Evolutionary conservation across 2,888 invertebrate species (phyloP), one percentile per base, ranked within the genome.

Genomic region (Mesodorylaimus sp.): DNA sequence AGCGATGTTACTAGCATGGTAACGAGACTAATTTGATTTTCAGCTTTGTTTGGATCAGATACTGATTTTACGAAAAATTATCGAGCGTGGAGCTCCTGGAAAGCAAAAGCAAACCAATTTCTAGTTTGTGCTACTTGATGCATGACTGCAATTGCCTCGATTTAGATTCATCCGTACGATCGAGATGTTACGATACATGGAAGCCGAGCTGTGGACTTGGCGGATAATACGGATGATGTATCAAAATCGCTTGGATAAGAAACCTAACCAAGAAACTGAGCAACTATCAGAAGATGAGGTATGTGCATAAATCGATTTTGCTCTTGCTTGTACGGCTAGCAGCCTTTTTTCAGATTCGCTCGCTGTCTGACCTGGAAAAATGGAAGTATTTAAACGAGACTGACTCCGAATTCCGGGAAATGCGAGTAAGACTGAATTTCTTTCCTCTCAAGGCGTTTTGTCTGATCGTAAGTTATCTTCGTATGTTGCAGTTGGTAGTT

Each of bases 161-260:
- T 10, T 32, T 32, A 32, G 32, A 32, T 32, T 32, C 32, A 32
- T 16, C 16, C 32, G 32, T 10, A 32, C 32, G 7, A 32, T 32
- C 16, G 32, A 32, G 16, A 32, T 32, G 32, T 32, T 32, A 32
- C 32, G 32, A 32, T 32, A 10, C 10, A 32, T 32, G 32, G 10
- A 32, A 32, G 16, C 16, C 32, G 68, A 67, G 55, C 56, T 58
- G 39, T 55, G 59, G 28, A 66, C 67, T 3, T 68, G 68, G 68
- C 59, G 61, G 42, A 54, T 68, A 28, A 46, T 66, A 2, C 55
- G 53, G 21, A 60, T 58, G 16, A 54, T 68, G 37, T 66, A 59
- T 54, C 58, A 57, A 38, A 66, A 68, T 53, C 55, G 64, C 5
- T 55, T 62, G 44, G 32, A 32, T 32, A 32, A 32, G 16, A 7